These are phyloP conservation scores for Anthophora plumipes DNA, from an alignment of 2,888 invertebrate genomes.

Conservation along the genomic window DNA sequence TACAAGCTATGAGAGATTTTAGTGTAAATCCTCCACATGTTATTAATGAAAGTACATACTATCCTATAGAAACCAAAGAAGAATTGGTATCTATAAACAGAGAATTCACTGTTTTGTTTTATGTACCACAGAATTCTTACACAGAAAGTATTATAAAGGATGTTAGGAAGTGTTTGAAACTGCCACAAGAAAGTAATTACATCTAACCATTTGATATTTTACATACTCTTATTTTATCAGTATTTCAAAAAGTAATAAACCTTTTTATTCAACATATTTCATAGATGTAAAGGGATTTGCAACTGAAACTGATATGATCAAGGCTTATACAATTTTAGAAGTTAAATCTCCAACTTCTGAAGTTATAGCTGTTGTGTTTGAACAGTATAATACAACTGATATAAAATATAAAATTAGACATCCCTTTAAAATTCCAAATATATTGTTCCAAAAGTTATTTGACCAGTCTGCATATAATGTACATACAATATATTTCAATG, in stretches of 20 bases:
- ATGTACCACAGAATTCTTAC: slow-evolving; percentile 73
- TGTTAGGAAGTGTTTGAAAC: slow-evolving; percentile 71
- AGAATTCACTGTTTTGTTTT: slow-evolving; percentile 69
- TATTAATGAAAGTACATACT: slow-evolving; percentile 71
- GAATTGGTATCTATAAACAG: slow-evolving; percentile 26
- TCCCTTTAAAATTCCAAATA: slow-evolving; percentile 55
- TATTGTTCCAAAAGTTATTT: slow-evolving; percentile 63
- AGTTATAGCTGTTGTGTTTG: slow-evolving; percentile 77
- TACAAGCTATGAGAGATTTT: slow-evolving; percentile 75
- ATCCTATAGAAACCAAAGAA: slow-evolving; percentile 58
- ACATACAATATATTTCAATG: slow-evolving; percentile 33
- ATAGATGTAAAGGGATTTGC: slow-evolving; percentile 63
- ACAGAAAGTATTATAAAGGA: slow-evolving; percentile 73
- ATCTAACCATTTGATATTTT: too few relatives aligned
- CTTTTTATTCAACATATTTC: too few relatives aligned
- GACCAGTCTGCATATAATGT: slow-evolving; percentile 22
- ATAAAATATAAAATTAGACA: slow-evolving; percentile 78
- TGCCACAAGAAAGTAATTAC: slow-evolving; percentile 53
- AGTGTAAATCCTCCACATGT: slow-evolving; percentile 66
- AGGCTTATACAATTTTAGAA: slow-evolving; percentile 69
- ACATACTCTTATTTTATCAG: too few relatives aligned
- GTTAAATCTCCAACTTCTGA: slow-evolving; percentile 47
- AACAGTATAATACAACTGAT: slow-evolving; percentile 65
- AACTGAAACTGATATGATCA: slow-evolving; percentile 76
- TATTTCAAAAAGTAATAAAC: too few relatives aligned